phyloP scores from a whole-genome alignment of 2,888 invertebrate species.

The Ophonus ardosiacus region DNA sequence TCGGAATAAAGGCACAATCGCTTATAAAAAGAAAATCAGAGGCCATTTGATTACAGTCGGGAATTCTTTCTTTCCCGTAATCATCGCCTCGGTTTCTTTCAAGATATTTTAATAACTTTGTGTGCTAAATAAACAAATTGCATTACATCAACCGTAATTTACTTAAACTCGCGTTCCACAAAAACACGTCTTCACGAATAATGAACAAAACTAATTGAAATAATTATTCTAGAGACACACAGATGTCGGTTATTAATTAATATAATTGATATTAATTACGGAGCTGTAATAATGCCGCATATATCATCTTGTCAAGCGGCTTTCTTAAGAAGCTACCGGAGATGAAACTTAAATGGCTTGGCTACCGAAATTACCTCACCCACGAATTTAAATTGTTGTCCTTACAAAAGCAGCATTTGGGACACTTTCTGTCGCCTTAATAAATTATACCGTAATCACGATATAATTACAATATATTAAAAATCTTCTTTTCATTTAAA shows the following conservation, averaged over 20 bases:
- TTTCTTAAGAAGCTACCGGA: constrained; percentile 5
- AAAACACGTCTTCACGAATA: constrained; percentile 57
- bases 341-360: not conserved
- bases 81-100: constrained; percentile 23
- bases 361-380: constrained; percentile 4
- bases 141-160: constrained; percentile 58
- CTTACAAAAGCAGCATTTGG: not conserved
- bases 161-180: constrained; percentile 43
- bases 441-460: constrained; percentile 11
- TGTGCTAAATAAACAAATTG: constrained; percentile 60
- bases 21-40: constrained; percentile 17
- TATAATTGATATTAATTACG: constrained; percentile 63
- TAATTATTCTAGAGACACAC: constrained; percentile 61
- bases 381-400: constrained; percentile 4
- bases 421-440: constrained; percentile 1
- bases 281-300: constrained; percentile 53
- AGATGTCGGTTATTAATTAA: constrained; percentile 63
- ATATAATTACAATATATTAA: not conserved
- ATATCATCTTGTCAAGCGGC: constrained; percentile 59
- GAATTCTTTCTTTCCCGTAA: constrained; percentile 20
- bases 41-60: constrained; percentile 27
- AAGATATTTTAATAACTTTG: constrained; percentile 57
- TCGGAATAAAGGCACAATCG: constrained; percentile 21
- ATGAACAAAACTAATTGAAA: constrained; percentile 62
- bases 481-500: not conserved